These are phyloP conservation scores for Coracias cyanogaster DNA, from an alignment of 2,797 vertebrate genomes.

Conservation along the genomic window DNA sequence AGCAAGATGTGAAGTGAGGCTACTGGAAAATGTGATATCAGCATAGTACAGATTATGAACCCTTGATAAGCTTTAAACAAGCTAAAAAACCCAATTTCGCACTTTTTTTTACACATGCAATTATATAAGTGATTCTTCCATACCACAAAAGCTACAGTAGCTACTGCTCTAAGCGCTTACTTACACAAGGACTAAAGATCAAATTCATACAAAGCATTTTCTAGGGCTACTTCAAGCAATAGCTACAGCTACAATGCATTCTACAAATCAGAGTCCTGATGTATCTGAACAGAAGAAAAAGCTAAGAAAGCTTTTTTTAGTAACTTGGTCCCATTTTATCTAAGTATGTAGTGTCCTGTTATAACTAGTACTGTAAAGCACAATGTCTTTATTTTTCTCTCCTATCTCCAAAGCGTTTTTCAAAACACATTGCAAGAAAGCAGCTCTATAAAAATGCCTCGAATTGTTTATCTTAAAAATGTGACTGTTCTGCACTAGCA, in stretches of 20 bases:
- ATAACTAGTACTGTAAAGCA: constrained; percentile 3
- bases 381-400: constrained; percentile 15
- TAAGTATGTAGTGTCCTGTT: not conserved
- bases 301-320: constrained; percentile 8
- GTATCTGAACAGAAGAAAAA: not conserved
- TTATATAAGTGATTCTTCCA: not conserved
- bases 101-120: not conserved
- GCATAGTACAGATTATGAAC: constrained; percentile 6
- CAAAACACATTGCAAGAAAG: constrained; percentile 24
- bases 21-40: constrained; percentile 42
- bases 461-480: constrained; percentile 52
- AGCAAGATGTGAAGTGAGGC: constrained; percentile 27
- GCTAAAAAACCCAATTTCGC: not conserved
- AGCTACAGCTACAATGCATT: not conserved
- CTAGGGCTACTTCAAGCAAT: constrained; percentile 19
- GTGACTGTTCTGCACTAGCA: constrained; percentile 4
- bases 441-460: constrained; percentile 44
- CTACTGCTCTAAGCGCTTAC: not conserved
- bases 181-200: not conserved
- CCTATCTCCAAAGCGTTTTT: constrained; percentile 37
- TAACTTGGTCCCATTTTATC: constrained; percentile 24
- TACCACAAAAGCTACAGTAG: not conserved
- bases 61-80: constrained; percentile 45
- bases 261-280: not conserved
- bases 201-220: constrained; percentile 38